Evolutionary conservation across 2,797 vertebrate genomes (phyloP).

Genomic region (Danio jaintianensis): DNA sequence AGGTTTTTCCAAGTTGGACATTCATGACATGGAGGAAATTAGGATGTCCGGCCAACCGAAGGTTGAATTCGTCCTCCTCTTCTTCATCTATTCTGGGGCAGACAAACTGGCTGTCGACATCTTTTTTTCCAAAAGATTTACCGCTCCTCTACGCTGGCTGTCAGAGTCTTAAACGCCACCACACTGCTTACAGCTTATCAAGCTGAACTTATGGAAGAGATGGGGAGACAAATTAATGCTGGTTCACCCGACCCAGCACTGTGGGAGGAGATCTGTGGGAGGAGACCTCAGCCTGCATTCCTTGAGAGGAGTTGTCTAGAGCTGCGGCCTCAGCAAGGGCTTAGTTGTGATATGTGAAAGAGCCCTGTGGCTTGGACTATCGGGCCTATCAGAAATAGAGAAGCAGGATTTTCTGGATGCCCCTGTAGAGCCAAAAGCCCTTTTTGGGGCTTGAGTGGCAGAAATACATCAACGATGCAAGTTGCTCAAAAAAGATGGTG

Average conservation of each 20-base stretch:
- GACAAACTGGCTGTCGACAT: background rate
- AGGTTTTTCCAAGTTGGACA: background rate
- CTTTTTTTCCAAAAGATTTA: background rate
- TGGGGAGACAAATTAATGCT: background rate
- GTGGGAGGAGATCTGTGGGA: background rate
- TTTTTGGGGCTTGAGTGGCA: background rate
- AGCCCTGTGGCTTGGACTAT: background rate
- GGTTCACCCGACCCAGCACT: background rate
- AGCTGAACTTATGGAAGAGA: background rate
- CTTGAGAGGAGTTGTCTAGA: background rate
- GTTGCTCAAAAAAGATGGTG: background rate
- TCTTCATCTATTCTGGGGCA: background rate
- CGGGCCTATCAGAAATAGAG: background rate
- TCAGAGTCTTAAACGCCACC: background rate
- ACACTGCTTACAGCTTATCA: background rate
- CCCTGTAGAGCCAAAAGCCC: background rate
- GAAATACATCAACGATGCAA: background rate
- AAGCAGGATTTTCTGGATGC: background rate
- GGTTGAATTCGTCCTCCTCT: background rate
- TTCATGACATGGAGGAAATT: background rate
- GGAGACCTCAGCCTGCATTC: background rate
- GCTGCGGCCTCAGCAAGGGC: background rate
- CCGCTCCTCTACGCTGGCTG: background rate
- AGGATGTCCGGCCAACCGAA: background rate
- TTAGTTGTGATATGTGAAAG: background rate